Evolutionary conservation across 2,888 invertebrate genomes (phyloP), one percentile per base, ranked within the genome.

Genomic region (Diogma glabrata): DNA sequence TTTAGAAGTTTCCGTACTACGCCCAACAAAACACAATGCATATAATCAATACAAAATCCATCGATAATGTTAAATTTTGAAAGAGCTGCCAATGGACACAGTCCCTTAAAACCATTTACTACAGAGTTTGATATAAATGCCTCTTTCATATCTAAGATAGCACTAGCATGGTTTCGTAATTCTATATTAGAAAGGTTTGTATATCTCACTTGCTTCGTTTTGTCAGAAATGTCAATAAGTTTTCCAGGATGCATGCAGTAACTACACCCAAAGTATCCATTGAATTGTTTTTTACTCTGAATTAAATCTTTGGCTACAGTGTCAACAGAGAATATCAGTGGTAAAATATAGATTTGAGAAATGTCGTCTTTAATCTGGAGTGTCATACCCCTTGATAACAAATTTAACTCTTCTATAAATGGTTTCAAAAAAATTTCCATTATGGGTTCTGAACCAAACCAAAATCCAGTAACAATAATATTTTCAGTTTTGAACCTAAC

Each of bases 261-360:
- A 10, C 45, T 45, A 23, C 51, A 51, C 1, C 51, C 51, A 17
- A 46, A 23, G 10, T 47, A 22, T 3, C 50, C 46, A 45, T 50
- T 50, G 22, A 22, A 16, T 14, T 50, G 33, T 7, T 23, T 46
- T 33, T 20, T 30, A n/a, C 20, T 16, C 14, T 28, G 22, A 19
- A 50, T 28, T 10, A 20, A 3, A 12, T 26, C 22, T 10, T 24
- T 46, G 4, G 51, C 46, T 2, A 51, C n/a, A 4, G 51, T 16
- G 12, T 51, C 51, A 22, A 23, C 23, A 3, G 51, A 45, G 8
- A 20, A 22, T n/a, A 33, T 23, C 22, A 51, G 26, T 17, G 36
- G 40, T 4, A 19, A 40, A 40, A 40, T 19, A 4, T 19, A 4
- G 1, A 40, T 19, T 40, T 7, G 19, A 20, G 28, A 28, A 40